Evolutionary conservation across 2,888 invertebrate genomes (phyloP).

Genomic region (Deilephila elpenor): DNA sequence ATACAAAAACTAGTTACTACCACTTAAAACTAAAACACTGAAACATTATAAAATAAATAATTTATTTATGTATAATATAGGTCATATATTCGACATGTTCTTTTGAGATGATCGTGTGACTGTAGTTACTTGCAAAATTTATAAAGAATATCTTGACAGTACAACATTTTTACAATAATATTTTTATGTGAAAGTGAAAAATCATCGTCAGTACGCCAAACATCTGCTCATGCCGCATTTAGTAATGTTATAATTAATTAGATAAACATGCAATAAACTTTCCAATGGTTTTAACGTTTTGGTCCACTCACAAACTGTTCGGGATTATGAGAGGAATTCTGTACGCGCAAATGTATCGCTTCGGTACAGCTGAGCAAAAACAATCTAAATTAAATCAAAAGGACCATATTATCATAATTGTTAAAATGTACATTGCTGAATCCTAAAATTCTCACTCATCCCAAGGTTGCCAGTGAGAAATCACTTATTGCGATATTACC

Average conservation of each 20-base stretch:
- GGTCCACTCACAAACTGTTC: background rate
- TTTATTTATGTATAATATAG: no score
- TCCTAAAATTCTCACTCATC: no score
- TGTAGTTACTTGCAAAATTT: background rate
- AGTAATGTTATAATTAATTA: conserved; percentile 28
- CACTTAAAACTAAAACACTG: no score
- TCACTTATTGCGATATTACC: no score
- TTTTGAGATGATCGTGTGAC: no score
- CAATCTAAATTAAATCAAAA: background rate
- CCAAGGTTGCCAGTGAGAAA: no score
- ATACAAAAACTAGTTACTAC: no score
- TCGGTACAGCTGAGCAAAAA: background rate
- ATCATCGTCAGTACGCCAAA: background rate
- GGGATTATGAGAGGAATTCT: background rate
- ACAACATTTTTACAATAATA: conserved; percentile 3
- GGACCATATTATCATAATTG: no score
- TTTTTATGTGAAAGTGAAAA: conserved; percentile 14
- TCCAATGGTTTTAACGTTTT: conserved; percentile 27
- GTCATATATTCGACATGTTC: no score
- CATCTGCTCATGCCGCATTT: background rate
- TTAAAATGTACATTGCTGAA: no score
- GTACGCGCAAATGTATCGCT: background rate
- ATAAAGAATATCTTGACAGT: background rate
- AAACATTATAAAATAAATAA: no score
- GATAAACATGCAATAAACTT: conserved; percentile 20